phyloP scores from a whole-genome alignment of 2,888 invertebrate genomes.

The Ceramica pisi region DNA sequence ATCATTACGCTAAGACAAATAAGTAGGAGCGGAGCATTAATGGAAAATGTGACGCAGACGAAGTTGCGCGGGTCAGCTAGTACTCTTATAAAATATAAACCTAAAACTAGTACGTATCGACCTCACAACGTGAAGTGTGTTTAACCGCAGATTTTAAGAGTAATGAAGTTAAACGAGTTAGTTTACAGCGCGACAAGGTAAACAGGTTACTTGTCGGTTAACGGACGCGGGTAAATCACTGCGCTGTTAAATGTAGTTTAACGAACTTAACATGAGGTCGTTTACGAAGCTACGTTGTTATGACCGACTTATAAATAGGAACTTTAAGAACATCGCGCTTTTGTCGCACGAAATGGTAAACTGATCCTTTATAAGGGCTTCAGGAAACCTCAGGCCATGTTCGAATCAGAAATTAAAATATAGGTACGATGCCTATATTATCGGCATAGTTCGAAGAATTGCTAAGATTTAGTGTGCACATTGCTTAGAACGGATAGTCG shows the following conservation, averaged over 20 bases:
- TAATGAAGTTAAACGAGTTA: conserved; percentile 44
- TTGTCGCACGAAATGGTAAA: background rate
- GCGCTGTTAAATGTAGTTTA: conserved; percentile 32
- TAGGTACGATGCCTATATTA: too few relatives aligned
- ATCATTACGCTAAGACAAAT: too few relatives aligned
- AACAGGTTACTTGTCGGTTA: conserved; percentile 52
- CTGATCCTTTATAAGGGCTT: too few relatives aligned
- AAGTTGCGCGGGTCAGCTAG: too few relatives aligned
- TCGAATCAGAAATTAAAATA: too few relatives aligned
- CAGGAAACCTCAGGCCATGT: too few relatives aligned
- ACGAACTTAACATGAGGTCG: conserved; percentile 34
- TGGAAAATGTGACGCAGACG: too few relatives aligned
- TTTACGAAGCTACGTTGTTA: conserved; percentile 12
- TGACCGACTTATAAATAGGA: conserved; percentile 2
- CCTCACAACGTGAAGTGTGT: conserved; percentile 22
- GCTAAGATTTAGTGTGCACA: too few relatives aligned
- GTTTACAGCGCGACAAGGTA: conserved; percentile 40
- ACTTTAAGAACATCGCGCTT: background rate
- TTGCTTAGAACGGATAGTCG: too few relatives aligned
- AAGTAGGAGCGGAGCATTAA: too few relatives aligned
- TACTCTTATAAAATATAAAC: background rate
- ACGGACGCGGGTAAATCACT: conserved; percentile 51
- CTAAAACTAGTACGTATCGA: background rate
- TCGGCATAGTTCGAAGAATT: too few relatives aligned
- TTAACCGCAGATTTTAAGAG: conserved; percentile 45